These are phyloP conservation scores for Epinotia nisella DNA, from an alignment of 2,888 invertebrate genomes.

Conservation along the genomic window DNA sequence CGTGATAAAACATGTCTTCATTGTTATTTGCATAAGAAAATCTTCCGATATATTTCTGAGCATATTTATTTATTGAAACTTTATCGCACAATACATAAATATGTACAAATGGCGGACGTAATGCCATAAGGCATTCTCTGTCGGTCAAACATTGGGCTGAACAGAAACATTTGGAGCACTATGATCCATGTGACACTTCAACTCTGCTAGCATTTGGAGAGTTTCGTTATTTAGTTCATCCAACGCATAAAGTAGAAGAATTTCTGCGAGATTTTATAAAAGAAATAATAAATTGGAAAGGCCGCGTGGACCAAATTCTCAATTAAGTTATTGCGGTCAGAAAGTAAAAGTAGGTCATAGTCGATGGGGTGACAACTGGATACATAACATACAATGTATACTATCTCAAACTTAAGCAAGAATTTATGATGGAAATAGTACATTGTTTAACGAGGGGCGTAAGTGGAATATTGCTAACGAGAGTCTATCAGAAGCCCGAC, in stretches of 20 bases:
- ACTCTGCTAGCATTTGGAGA: neutral
- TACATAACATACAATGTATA: neutral
- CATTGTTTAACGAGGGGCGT: too few relatives aligned
- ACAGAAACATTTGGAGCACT: neutral
- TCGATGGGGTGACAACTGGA: neutral
- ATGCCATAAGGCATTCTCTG: too few relatives aligned
- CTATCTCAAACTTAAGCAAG: neutral
- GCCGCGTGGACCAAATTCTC: neutral
- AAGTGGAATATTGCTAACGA: too few relatives aligned
- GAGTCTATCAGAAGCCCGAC: too few relatives aligned
- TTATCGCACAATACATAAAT: too few relatives aligned
- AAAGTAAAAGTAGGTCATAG: constrained; percentile 25
- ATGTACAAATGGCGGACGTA: too few relatives aligned
- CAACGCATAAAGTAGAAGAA: neutral
- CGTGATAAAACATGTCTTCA: too few relatives aligned
- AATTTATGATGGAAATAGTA: too few relatives aligned
- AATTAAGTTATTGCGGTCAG: constrained; percentile 16
- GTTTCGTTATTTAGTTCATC: neutral
- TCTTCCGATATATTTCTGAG: too few relatives aligned
- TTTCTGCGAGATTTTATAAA: constrained; percentile 9
- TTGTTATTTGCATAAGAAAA: too few relatives aligned
- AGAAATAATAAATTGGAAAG: constrained; percentile 23
- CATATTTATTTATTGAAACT: too few relatives aligned
- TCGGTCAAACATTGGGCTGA: too few relatives aligned
- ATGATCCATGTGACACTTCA: neutral